Evolutionary conservation across 2,113 vertebrate species (phyloP), one percentile per base, ranked within the genome.

Genomic region (Rhinopomastus cyanomelas): DNA sequence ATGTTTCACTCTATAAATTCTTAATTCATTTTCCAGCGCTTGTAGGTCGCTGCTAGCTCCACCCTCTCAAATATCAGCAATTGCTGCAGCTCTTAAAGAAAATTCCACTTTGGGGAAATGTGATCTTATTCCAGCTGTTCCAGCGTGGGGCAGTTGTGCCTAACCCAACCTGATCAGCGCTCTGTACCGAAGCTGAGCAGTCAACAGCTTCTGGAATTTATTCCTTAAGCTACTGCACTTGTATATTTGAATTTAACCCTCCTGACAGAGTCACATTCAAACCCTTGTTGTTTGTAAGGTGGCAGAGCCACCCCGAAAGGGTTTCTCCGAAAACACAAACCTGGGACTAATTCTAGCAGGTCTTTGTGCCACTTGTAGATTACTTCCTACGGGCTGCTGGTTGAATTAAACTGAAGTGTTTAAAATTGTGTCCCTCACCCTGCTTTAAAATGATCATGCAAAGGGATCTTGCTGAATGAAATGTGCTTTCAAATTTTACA

Each of bases 121-220:
- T 36, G 94, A 66, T 92, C 75, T 84, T 94, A 89, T 96, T 95
- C 96, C 97, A 97, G 96, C 95, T 95, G 96, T 95, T 91, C 81
- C 81, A 91, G 89, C 91, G 68, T 11, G 75, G 7, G 3, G 88
- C 57, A 12, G 49, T 71, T 71, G 79, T 82, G 90, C 90, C 84
- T 52, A 90, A 78, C 93, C 85, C 90, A 91, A 77, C 52, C n/a
- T 81, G 92, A 55, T 30, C 12, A 3, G 56, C 6, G 6, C 75
- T 86, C 80, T 87, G 85, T 79, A 94, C 57, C 4, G 10, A 94
- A 89, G 88, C 91, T 74, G 86, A 87, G 89, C n/a, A 3, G 76
- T 89, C 52, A 90, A 84, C 56, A 75, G 91, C 93, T 96, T 90
- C 95, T 95, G 93, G 89, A 92, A 94, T 93, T 95, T 89, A 87